Base-by-base conservation (phyloP, 2,888 invertebrate species). In the Idaea straminata region DNA sequence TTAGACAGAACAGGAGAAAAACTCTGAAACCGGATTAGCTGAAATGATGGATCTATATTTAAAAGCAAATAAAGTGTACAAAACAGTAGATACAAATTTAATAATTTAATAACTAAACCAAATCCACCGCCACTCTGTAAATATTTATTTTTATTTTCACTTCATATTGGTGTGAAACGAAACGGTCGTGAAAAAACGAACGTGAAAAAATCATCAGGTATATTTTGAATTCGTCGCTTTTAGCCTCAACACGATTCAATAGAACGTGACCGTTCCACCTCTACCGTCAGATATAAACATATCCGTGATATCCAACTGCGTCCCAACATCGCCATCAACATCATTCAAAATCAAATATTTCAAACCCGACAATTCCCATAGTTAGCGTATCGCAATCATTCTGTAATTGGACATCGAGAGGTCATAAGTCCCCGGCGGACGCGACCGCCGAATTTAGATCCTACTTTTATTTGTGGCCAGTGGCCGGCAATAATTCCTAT, bases 231-330 rank as follows among this genome's bases (percentile, higher is more conserved):
- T 79, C 81, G 82, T 79, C 81, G 82, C 77, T 88, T 88, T 89
- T 89, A 88, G 74, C 83, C 69, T 71, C 63, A 68, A 78, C 81
- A 78, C 82, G 80, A 81, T 88, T 83, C 85, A 85, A 88, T 83
- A 82, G 82, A 84, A 90, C 91, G 91, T 91, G 91, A 89, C 88
- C 85, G 84, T 88, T 87, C 47, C 84, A 83, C 80, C 76, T 73
- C 76, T 70, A 79, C 81, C 77, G 77, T 70, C 81, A 80, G 80
- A 75, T 79, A 86, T 84, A 87, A 85, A 87, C 83, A 83, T 81
- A 84, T 84, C 79, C 77, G 81, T 86, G 85, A 86, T 78, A 79
- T 75, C 71, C 77, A 70, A 72, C 72, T 69, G 66, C 72, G 71
- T 67, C 65, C 71, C 71, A 62, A 63, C 69, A 66, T 59, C 62